Percentiles rank a stretch among this genome's conserved stretches.
These are phyloP conservation scores for Kryphioiulus occultus DNA, from an alignment of 2,888 invertebrate genomes.

Conservation along the genomic window DNA sequence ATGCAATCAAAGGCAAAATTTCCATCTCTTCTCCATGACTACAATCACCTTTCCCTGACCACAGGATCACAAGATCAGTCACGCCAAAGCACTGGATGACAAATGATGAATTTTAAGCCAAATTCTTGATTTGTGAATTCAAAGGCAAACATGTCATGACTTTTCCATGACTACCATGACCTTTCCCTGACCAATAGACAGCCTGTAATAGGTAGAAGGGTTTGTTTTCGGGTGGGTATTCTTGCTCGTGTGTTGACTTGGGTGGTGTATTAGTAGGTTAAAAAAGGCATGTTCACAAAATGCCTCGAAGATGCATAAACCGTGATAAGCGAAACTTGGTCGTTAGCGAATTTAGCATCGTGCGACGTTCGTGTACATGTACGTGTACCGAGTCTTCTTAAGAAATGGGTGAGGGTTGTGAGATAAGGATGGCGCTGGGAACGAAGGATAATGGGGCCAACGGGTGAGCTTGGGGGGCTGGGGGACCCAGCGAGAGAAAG, in stretches of 20 bases:
- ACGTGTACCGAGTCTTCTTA: neutral
- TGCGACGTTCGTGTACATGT: neutral
- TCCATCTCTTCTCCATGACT: too few species aligned
- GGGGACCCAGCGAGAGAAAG: neutral
- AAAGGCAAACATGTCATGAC: too few species aligned
- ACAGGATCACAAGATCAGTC: too few species aligned
- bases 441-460: neutral
- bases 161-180: too few species aligned
- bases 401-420: constrained; percentile 21
- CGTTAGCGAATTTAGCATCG: constrained; percentile 13
- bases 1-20: too few species aligned
- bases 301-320: neutral
- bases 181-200: too few species aligned
- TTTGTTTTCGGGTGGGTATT: too few species aligned
- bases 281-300: constrained; percentile 4
- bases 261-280: neutral
- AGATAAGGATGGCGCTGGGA: constrained; percentile 15
- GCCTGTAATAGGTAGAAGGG: too few species aligned
- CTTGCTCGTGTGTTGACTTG: neutral
- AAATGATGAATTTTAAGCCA: too few species aligned
- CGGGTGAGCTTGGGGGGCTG: neutral
- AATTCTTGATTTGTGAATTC: too few species aligned
- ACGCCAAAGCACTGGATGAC: too few species aligned
- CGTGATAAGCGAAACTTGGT: neutral
- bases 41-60: too few species aligned